Conservation (phyloP, 1,140 invertebrate species). For the Drosophila bifasciata region DNA sequence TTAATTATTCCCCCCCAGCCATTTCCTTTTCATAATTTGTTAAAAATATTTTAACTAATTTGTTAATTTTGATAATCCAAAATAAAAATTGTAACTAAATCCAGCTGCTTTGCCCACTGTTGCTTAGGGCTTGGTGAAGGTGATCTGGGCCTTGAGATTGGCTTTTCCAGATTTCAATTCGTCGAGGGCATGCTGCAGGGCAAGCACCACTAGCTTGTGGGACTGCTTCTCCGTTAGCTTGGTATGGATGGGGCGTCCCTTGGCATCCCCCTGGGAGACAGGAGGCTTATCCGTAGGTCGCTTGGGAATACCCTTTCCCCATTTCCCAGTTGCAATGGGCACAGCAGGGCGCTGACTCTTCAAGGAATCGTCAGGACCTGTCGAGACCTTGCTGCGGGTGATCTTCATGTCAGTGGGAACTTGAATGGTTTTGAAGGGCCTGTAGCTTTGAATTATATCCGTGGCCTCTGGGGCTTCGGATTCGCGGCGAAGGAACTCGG, state of each 20-base stretch:
- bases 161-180: slow-evolving; percentile 16
- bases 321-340: background rate
- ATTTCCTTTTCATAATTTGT: background rate
- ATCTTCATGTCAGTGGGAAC: slow-evolving; percentile 8
- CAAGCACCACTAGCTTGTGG: slow-evolving; percentile 16
- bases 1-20: too few species aligned
- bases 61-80: too few species aligned
- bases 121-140: background rate
- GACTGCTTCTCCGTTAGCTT: slow-evolving; percentile 29
- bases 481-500: background rate
- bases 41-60: background rate
- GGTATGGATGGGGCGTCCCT: background rate
- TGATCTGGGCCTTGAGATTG: slow-evolving; percentile 17
- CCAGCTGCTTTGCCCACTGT: background rate
- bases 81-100: too few species aligned
- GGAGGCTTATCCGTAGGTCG: background rate
- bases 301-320: too few species aligned
- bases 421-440: slow-evolving; percentile 39
- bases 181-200: slow-evolving; percentile 23
- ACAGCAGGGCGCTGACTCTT: background rate
- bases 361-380: background rate
- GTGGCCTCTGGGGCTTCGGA: too few species aligned
- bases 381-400: background rate
- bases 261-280: background rate
- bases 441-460: slow-evolving; percentile 23